phyloP scores from a whole-genome alignment of 2,797 vertebrate genomes.

The Cyclura pinguis region DNA sequence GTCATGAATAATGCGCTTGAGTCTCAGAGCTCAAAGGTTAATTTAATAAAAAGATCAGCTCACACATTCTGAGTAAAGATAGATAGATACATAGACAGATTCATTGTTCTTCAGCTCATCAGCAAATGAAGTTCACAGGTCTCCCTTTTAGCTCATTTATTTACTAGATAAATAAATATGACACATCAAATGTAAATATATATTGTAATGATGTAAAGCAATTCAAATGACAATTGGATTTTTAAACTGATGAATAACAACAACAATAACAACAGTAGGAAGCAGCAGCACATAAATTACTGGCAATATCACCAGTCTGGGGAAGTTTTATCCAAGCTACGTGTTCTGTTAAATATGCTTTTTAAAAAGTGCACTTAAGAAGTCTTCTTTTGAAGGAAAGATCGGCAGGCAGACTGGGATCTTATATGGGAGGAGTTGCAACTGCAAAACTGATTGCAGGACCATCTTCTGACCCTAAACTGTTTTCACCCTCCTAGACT shows the following conservation, averaged over 20 bases:
- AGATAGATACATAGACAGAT: conserved; percentile 7
- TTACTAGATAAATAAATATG: not conserved
- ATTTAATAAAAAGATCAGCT: conserved; percentile 31
- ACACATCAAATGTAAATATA: not conserved
- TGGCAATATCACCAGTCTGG: not conserved
- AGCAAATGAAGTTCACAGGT: not conserved
- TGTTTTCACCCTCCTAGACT: not conserved
- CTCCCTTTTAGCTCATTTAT: not conserved
- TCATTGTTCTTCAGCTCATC: conserved; percentile 2
- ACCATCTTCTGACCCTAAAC: not conserved
- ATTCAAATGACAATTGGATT: not conserved
- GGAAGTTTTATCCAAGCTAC: not conserved
- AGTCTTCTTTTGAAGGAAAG: not conserved
- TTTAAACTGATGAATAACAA: not conserved
- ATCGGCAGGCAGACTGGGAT: not conserved
- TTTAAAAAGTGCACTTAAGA: too few species aligned
- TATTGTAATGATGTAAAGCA: not conserved
- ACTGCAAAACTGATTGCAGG: not conserved
- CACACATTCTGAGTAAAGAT: conserved; percentile 16
- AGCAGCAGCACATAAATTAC: not conserved
- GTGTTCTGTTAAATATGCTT: too few species aligned
- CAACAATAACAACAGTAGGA: not conserved
- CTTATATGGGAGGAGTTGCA: not conserved
- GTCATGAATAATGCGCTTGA: not conserved
- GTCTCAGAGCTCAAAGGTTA: conserved; percentile 38